Percentiles rank a stretch among this genome's conserved stretches.
Conservation (phyloP, 2,888 invertebrate species). For the Epsilonema sp. region DNA sequence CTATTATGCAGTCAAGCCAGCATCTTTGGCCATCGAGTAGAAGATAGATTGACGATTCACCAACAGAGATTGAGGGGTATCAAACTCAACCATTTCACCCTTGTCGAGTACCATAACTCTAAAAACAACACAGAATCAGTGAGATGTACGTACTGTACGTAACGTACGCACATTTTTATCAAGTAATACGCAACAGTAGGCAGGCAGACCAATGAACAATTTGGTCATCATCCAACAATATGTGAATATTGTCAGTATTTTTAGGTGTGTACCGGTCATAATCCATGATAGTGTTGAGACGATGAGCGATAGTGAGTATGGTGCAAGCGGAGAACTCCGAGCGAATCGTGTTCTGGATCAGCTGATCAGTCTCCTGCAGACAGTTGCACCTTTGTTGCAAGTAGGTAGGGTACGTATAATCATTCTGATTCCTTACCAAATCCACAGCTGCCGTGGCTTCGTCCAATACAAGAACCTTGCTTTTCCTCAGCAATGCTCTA, state of each 20-base stretch:
- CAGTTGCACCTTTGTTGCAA: neutral
- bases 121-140: neutral
- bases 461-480: conserved; percentile 1
- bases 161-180: too few relatives aligned
- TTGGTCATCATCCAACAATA: too few relatives aligned
- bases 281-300: conserved; percentile 77
- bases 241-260: too few relatives aligned
- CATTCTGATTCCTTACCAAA: too few relatives aligned
- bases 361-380: conserved; percentile 37
- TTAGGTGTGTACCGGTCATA: conserved; percentile 37
- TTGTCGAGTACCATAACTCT: neutral
- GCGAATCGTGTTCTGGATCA: conserved; percentile 54
- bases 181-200: too few relatives aligned
- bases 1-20: conserved; percentile 9
- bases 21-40: neutral
- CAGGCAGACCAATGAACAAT: too few relatives aligned
- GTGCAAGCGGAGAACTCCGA: conserved; percentile 66
- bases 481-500: neutral
- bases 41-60: neutral
- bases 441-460: conserved; percentile 3
- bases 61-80: neutral
- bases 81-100: neutral
- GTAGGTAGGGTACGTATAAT: neutral
- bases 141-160: too few relatives aligned
- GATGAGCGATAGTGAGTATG: conserved; percentile 73